phyloP scores from a whole-genome alignment of 1,140 invertebrate genomes.

The Chrysopa pallens region DNA sequence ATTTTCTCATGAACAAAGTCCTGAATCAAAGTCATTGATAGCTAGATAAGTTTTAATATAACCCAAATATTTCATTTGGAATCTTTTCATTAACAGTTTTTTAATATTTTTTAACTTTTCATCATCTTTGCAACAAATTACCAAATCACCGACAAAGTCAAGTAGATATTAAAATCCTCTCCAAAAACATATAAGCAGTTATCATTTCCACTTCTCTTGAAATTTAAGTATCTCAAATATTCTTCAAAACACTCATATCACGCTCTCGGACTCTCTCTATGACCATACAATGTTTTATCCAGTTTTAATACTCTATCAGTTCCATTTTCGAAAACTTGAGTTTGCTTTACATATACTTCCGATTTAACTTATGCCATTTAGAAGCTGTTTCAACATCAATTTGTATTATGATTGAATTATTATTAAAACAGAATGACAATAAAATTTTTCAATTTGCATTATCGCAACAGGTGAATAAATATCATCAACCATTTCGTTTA shows the following conservation, averaged over 20 bases:
- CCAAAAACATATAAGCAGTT: slow-evolving; percentile 2
- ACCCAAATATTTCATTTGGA: slow-evolving; percentile 8
- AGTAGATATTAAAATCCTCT: not conserved
- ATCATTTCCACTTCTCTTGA: slow-evolving; percentile 3
- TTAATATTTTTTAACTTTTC: slow-evolving; percentile 3
- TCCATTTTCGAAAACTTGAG: too few relatives aligned
- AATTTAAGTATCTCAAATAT: slow-evolving; percentile 1
- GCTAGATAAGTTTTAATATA: slow-evolving; percentile 8
- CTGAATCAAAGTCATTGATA: slow-evolving; percentile 10
- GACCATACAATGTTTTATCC: not conserved
- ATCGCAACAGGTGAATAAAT: too few relatives aligned
- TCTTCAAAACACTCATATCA: not conserved
- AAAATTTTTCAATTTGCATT: too few relatives aligned
- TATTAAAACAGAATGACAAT: too few relatives aligned
- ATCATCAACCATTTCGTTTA: too few relatives aligned
- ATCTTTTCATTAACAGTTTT: slow-evolving; percentile 1
- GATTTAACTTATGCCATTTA: too few relatives aligned
- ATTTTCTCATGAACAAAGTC: slow-evolving; percentile 4
- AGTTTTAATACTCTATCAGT: not conserved
- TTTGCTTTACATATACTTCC: too few relatives aligned
- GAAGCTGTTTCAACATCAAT: too few relatives aligned
- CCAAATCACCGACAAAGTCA: slow-evolving; percentile 6
- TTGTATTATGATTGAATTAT: too few relatives aligned
- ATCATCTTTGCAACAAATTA: slow-evolving; percentile 5
- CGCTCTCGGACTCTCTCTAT: not conserved